phyloP scores from a whole-genome alignment of 2,113 vertebrate species.

The Sigmodon hispidus region DNA sequence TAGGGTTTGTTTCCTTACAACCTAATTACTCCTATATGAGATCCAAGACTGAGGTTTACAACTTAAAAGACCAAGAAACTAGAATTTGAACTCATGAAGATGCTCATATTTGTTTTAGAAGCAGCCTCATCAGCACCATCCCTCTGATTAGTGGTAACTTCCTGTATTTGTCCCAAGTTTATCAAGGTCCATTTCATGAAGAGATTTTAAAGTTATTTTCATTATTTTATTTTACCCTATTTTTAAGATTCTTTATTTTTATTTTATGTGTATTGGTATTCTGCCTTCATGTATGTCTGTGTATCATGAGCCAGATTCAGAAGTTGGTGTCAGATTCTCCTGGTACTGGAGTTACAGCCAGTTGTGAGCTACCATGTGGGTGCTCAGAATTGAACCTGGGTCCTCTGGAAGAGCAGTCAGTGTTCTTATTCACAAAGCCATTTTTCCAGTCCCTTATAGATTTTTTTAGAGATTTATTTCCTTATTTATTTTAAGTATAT shows the following conservation, averaged over 20 bases:
- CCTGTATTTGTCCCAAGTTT: conserved; percentile 2
- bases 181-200: not conserved
- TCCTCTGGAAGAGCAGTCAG: not conserved
- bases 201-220: not conserved
- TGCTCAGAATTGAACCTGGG: not conserved
- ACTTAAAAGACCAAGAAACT: not conserved
- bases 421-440: not conserved
- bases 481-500: not conserved
- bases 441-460: not conserved
- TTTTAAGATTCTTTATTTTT: not conserved
- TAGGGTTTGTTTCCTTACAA: conserved; percentile 23
- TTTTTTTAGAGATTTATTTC: not conserved
- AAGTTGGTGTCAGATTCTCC: not conserved
- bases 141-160: conserved; percentile 16
- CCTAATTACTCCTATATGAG: not conserved
- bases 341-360: not conserved
- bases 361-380: not conserved
- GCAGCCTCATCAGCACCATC: not conserved
- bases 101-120: not conserved
- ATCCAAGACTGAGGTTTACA: not conserved
- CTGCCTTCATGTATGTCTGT: not conserved
- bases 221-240: not conserved
- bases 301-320: not conserved
- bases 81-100: not conserved
- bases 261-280: not conserved